phyloP scores from a whole-genome alignment of 2,113 vertebrate genomes.

The Caracal caracal region DNA sequence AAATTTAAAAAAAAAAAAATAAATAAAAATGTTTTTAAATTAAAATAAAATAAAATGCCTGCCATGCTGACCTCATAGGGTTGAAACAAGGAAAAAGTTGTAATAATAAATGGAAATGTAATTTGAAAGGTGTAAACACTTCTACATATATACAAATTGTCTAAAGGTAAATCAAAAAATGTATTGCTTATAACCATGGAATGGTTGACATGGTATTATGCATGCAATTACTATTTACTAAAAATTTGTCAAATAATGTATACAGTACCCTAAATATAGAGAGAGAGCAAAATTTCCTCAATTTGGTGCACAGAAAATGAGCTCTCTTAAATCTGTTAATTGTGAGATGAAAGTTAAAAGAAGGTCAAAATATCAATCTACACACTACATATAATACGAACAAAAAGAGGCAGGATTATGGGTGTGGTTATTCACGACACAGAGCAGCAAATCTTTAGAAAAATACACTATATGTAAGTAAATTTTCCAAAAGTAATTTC shows the following conservation, averaged over 20 bases:
- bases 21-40: too few species aligned
- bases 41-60: not conserved
- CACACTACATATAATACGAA: not conserved
- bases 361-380: slow-evolving; percentile 14
- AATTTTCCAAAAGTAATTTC: slow-evolving; percentile 11
- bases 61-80: not conserved
- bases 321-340: slow-evolving; percentile 13
- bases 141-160: not conserved
- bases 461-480: not conserved
- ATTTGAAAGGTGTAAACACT: slow-evolving; percentile 26
- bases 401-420: not conserved
- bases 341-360: slow-evolving; percentile 6
- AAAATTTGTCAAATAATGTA: slow-evolving; percentile 43
- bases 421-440: not conserved
- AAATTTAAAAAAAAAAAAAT: too few species aligned
- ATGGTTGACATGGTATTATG: not conserved
- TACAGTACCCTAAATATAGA: not conserved
- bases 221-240: not conserved
- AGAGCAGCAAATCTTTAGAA: not conserved
- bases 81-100: not conserved
- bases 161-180: slow-evolving; percentile 37
- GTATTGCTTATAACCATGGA: slow-evolving; percentile 9
- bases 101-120: slow-evolving; percentile 24
- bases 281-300: not conserved
- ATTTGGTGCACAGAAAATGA: not conserved